These are phyloP conservation scores for Heterochromis multidens DNA, from an alignment of 2,113 vertebrate species.

Conservation along the genomic window DNA sequence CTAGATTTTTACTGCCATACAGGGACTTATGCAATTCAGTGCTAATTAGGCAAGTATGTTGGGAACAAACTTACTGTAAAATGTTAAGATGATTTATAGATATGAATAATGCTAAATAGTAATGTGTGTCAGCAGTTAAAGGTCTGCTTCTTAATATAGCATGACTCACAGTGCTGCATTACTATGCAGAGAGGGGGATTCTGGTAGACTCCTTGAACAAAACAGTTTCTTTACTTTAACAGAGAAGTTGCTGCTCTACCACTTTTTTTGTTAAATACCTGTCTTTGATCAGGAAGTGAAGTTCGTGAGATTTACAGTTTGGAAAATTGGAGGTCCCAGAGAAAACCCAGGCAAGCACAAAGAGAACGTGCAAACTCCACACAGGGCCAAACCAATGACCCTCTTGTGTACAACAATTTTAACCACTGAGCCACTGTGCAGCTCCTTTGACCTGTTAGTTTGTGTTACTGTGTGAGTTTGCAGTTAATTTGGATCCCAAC, in stretches of 20 bases:
- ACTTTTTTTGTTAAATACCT: accelerated
- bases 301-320: background rate
- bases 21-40: background rate
- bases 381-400: accelerated
- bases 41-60: background rate
- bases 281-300: background rate
- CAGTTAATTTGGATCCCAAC: background rate
- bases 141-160: background rate
- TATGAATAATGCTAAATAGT: background rate
- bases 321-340: background rate
- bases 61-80: background rate
- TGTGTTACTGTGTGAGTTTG: background rate
- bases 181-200: background rate
- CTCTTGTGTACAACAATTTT: background rate
- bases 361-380: background rate
- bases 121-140: background rate
- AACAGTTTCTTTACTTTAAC: background rate
- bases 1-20: background rate
- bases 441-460: background rate
- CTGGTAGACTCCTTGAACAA: background rate
- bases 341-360: background rate
- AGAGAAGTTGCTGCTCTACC: background rate
- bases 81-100: background rate
- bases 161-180: conserved; percentile 3
- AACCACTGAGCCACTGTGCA: background rate